Percentiles rank a stretch among this genome's conserved stretches.
Evolutionary conservation across 1,140 invertebrate genomes (phyloP).

Genomic region (Drosophila watanabei): DNA sequence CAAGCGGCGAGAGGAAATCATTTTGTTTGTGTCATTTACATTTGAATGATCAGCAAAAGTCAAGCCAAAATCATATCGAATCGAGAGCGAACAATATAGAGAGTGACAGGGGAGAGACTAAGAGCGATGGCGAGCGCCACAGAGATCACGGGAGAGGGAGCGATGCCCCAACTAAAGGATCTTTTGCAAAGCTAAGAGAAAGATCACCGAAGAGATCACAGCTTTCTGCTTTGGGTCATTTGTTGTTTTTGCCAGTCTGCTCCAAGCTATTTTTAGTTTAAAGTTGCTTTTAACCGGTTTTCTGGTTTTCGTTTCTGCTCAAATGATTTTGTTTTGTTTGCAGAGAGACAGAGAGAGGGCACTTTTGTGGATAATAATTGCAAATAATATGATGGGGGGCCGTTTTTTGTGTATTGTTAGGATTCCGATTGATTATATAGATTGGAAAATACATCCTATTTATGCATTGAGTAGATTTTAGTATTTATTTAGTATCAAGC

Average conservation of each 20-base stretch:
- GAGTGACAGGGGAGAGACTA: conserved; percentile 1
- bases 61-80: conserved; percentile 41
- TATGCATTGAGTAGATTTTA: conserved; percentile 6
- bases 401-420: conserved; percentile 17
- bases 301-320: conserved; percentile 25
- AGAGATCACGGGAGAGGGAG: conserved; percentile 2
- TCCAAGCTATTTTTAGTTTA: conserved; percentile 57
- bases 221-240: conserved; percentile 13
- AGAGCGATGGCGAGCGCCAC: neutral
- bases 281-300: conserved; percentile 73
- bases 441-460: conserved; percentile 22
- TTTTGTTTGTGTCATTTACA: conserved; percentile 39
- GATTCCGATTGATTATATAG: conserved; percentile 10
- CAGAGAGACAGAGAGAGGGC: conserved; percentile 10
- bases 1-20: conserved; percentile 23
- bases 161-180: conserved; percentile 19
- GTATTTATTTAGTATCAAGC: neutral
- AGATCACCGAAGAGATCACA: conserved; percentile 21
- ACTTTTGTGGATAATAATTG: conserved; percentile 37
- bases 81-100: conserved; percentile 23
- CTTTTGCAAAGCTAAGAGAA: conserved; percentile 18
- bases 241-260: conserved; percentile 26
- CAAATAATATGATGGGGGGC: conserved; percentile 14
- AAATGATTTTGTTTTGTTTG: conserved; percentile 52
- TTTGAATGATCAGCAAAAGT: conserved; percentile 30